Conservation (phyloP, 2,888 invertebrate genomes). For the Drosophila nr. medialis region DNA sequence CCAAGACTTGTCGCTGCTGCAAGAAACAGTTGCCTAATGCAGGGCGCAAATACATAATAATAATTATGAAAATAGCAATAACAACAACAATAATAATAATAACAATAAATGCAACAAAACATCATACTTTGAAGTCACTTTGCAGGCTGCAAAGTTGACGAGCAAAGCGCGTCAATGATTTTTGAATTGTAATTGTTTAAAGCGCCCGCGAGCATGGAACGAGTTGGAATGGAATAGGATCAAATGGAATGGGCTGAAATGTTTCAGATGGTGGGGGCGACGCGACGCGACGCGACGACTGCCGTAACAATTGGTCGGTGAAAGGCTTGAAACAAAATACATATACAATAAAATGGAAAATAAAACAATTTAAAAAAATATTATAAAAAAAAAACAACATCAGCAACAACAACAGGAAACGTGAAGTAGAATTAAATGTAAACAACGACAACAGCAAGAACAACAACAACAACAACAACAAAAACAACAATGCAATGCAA, state of each 20-base stretch:
- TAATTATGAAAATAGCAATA: conserved; percentile 9
- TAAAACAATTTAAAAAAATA: conserved; percentile 23
- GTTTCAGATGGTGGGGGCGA: conserved; percentile 1
- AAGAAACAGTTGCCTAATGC: conserved; percentile 20
- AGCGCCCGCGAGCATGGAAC: conserved; percentile 40
- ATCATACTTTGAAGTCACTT: conserved; percentile 72
- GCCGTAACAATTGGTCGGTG: conserved; percentile 78
- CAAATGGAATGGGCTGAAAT: conserved; percentile 13
- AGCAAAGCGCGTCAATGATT: conserved; percentile 79
- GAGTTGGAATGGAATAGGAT: conserved; percentile 25
- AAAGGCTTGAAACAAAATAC: conserved; percentile 76
- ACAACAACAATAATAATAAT: conserved; percentile 10
- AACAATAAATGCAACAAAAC: conserved; percentile 28
- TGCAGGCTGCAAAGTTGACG: conserved; percentile 55
- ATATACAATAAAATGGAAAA: conserved; percentile 31
- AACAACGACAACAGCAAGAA: conserved; percentile 58
- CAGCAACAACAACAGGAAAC: conserved; percentile 36
- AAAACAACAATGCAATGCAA: conserved; percentile 40
- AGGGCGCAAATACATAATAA: conserved; percentile 12
- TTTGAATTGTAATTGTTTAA: conserved; percentile 82
- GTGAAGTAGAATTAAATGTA: conserved; percentile 72
- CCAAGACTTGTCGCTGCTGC: neutral
- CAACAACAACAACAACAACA: conserved; percentile 10
- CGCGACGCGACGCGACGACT: conserved; percentile 64
- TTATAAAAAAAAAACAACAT: conserved; percentile 17